These are phyloP conservation scores for Volucella bombylans DNA, from an alignment of 2,888 invertebrate species.

Conservation along the genomic window DNA sequence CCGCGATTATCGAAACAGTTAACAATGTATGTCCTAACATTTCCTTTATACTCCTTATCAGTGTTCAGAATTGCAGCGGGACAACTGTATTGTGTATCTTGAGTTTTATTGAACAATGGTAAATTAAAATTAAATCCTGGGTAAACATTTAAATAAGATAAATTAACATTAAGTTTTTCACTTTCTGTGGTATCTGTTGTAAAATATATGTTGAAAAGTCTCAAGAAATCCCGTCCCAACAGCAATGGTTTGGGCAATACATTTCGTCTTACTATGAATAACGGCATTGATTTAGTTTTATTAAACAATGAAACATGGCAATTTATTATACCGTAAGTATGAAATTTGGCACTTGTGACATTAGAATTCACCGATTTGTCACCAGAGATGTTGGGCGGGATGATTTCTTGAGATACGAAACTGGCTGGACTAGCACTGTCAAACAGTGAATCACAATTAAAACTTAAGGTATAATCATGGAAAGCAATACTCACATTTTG, in stretches of 20 bases:
- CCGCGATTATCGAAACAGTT: not conserved
- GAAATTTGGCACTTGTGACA: not conserved
- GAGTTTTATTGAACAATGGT: not conserved
- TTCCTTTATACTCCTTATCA: not conserved
- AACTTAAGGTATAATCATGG: no score
- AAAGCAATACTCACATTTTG: not conserved
- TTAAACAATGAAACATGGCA: no score
- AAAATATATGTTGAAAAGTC: slow-evolving; percentile 1
- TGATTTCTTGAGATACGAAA: not conserved
- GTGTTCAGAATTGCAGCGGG: slow-evolving; percentile 3
- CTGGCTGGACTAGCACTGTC: not conserved
- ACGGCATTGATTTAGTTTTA: not conserved
- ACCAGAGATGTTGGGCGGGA: not conserved
- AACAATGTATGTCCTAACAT: slow-evolving; percentile 2
- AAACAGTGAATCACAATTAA: no score
- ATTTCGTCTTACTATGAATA: slow-evolving; percentile 13
- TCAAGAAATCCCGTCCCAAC: slow-evolving; percentile 16
- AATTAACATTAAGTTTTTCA: not conserved
- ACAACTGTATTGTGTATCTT: not conserved
- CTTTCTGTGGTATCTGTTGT: slow-evolving; percentile 5
- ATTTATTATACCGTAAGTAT: slow-evolving; percentile 1
- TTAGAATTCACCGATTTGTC: not conserved
- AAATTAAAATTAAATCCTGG: not conserved
- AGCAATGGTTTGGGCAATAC: not conserved
- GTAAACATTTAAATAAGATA: not conserved